These are phyloP conservation scores for Hylia prasina DNA, from an alignment of 2,113 vertebrate genomes.

Conservation along the genomic window DNA sequence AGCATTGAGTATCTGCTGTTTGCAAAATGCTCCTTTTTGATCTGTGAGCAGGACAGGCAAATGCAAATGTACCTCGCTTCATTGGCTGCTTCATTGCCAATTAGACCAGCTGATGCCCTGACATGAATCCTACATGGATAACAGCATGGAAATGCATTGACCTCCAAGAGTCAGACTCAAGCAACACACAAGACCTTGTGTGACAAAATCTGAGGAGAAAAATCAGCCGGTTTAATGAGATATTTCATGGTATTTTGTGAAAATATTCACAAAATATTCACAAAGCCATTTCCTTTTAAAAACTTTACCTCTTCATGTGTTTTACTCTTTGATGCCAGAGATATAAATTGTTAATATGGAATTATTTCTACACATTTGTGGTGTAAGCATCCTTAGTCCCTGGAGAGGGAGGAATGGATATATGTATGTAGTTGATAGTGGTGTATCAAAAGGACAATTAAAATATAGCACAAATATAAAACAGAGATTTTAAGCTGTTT, in stretches of 20 bases:
- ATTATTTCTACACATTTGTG: background rate
- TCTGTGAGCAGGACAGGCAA: background rate
- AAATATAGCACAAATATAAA: background rate
- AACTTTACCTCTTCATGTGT: background rate
- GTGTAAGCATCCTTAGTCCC: background rate
- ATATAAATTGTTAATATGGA: background rate
- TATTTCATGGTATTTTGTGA: background rate
- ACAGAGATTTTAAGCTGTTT: background rate
- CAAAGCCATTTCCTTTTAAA: background rate
- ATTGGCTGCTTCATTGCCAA: background rate
- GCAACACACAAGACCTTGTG: background rate
- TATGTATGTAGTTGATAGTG: background rate
- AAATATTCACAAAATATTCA: background rate
- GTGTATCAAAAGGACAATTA: background rate
- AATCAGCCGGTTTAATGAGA: background rate
- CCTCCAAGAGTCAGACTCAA: background rate
- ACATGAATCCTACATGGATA: background rate
- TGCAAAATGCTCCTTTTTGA: background rate
- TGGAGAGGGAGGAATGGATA: background rate
- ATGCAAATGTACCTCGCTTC: background rate
- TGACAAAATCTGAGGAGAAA: background rate
- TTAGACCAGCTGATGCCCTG: background rate
- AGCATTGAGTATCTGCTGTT: background rate
- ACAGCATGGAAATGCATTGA: background rate
- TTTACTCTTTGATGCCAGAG: background rate